Percentiles rank a stretch among this genome's conserved stretches.
These are phyloP conservation scores for Podarcis raffonei DNA, from an alignment of 2,113 vertebrate genomes.

Conservation along the genomic window DNA sequence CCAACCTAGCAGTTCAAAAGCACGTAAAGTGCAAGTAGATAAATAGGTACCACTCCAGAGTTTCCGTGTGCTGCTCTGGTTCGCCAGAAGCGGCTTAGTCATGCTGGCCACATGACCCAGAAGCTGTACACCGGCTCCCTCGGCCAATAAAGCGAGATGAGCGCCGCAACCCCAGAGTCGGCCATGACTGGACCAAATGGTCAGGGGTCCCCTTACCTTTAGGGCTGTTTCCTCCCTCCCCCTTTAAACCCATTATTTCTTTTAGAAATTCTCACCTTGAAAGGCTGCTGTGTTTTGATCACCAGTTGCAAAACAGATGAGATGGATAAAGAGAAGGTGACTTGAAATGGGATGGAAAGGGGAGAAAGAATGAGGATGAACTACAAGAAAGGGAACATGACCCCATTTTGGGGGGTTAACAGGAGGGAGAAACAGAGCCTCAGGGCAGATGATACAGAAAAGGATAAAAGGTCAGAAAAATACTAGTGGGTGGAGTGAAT, in stretches of 20 bases:
- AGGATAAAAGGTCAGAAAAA: constrained; percentile 60
- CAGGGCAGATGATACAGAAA: neutral
- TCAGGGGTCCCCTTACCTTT: neutral
- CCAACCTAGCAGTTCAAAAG: too few species aligned
- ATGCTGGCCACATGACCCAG: too few species aligned
- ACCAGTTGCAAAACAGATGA: constrained; percentile 13
- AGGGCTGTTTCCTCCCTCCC: neutral
- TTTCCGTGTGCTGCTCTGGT: too few species aligned
- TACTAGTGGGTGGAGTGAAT: constrained; percentile 42
- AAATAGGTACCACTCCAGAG: too few species aligned
- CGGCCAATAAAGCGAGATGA: too few species aligned
- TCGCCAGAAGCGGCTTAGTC: too few species aligned
- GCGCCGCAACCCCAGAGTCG: too few species aligned
- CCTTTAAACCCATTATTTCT: neutral
- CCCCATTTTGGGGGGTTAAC: rapidly evolving
- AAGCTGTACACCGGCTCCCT: too few species aligned
- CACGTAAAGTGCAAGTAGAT: too few species aligned
- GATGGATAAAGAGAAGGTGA: neutral
- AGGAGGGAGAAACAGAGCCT: neutral
- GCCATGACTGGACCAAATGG: too few species aligned
- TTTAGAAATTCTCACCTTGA: constrained; percentile 36
- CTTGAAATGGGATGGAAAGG: rapidly evolving
- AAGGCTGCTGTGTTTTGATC: neutral
- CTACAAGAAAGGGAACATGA: rapidly evolving
- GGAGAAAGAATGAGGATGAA: neutral